Percentiles rank a stretch among this genome's conserved stretches.
phyloP scores from a whole-genome alignment of 2,113 vertebrate species.

The Epinephelus moara region DNA sequence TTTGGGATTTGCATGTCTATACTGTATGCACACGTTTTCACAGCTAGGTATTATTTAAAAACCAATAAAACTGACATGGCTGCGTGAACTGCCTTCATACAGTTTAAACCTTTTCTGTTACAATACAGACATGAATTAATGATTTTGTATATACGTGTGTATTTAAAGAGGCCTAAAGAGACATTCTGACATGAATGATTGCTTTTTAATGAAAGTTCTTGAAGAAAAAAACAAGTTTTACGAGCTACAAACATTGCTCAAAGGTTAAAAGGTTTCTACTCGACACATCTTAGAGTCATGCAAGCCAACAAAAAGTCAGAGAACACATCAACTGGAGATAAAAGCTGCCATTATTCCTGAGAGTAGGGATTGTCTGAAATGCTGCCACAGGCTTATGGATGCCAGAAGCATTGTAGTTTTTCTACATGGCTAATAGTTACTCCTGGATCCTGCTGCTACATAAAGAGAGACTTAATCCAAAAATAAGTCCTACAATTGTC shows the following conservation, averaged over 20 bases:
- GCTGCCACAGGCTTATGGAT: slow-evolving; percentile 25
- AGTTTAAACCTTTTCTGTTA: not conserved
- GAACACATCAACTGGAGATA: slow-evolving; percentile 36
- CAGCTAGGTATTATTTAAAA: slow-evolving; percentile 46
- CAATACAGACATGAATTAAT: slow-evolving; percentile 5
- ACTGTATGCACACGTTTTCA: slow-evolving; percentile 20
- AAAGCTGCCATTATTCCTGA: slow-evolving; percentile 26
- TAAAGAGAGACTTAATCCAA: slow-evolving; percentile 13
- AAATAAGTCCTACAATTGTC: slow-evolving; percentile 27
- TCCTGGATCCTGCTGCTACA: not conserved
- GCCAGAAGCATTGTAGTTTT: slow-evolving; percentile 30
- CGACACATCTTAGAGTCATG: slow-evolving; percentile 55
- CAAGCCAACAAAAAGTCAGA: slow-evolving; percentile 44
- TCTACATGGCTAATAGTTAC: not conserved
- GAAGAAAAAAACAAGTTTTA: slow-evolving; percentile 38
- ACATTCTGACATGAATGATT: slow-evolving; percentile 30
- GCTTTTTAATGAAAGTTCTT: slow-evolving; percentile 12
- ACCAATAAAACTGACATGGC: slow-evolving; percentile 20
- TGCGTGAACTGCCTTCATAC: not conserved
- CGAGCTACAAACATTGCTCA: slow-evolving; percentile 27
- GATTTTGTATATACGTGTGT: not conserved
- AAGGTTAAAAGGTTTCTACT: slow-evolving; percentile 52
- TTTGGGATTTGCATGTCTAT: slow-evolving; percentile 62
- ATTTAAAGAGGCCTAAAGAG: not conserved
- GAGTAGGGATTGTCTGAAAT: slow-evolving; percentile 32